phyloP scores from a whole-genome alignment of 2,888 invertebrate species.

The Glomeris marginata region DNA sequence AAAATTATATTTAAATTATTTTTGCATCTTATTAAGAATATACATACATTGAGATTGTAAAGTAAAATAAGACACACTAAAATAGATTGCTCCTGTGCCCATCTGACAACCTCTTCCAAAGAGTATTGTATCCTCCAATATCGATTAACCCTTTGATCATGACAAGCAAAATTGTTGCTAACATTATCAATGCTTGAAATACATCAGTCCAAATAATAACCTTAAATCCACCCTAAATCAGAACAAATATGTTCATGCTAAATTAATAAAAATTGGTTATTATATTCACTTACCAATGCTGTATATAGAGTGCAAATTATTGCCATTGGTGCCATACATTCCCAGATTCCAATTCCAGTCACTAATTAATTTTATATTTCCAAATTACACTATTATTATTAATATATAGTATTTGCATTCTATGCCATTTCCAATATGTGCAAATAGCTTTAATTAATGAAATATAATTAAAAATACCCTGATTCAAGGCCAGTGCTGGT shows the following conservation, averaged over 20 bases:
- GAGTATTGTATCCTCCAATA: background rate
- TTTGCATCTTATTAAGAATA: too few species aligned
- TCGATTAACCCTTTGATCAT: conserved; percentile 3
- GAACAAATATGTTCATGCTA: background rate
- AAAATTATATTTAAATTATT: too few species aligned
- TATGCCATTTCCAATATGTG: too few species aligned
- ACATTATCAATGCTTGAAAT: conserved; percentile 16
- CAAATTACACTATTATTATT: too few species aligned
- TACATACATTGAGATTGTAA: background rate
- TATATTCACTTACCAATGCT: background rate
- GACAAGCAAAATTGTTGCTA: conserved; percentile 15
- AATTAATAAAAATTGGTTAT: background rate
- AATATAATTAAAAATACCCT: too few species aligned
- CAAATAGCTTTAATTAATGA: too few species aligned
- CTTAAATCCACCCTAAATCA: conserved; percentile 17
- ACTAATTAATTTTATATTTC: conserved; percentile 1
- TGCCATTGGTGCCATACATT: conserved; percentile 2
- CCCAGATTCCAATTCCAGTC: conserved; percentile 7
- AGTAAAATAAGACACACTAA: background rate
- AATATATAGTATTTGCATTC: too few species aligned
- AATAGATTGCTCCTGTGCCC: background rate
- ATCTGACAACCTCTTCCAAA: background rate
- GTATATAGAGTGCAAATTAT: conserved; percentile 9
- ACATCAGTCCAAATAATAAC: conserved; percentile 19
- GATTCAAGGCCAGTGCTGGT: too few species aligned